These are phyloP conservation scores for Drosophila lacicola DNA, from an alignment of 2,888 invertebrate genomes.

Conservation along the genomic window DNA sequence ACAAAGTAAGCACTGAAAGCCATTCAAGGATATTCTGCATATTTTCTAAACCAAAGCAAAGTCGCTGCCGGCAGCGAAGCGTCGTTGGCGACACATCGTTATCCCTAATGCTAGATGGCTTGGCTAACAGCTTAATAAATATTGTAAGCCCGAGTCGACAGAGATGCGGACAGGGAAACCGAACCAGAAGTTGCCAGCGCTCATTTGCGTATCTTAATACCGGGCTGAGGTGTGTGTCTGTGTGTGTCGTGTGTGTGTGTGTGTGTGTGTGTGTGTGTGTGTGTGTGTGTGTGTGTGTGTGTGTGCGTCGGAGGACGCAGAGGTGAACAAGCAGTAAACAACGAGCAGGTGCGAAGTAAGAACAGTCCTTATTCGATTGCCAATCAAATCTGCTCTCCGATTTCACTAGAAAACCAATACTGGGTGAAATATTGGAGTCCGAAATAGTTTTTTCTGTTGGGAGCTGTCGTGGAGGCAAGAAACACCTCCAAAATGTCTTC, in stretches of 20 bases:
- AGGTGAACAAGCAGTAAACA: no score
- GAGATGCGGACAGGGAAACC: neutral
- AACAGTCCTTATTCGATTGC: no score
- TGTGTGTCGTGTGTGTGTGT: neutral
- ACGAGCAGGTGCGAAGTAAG: no score
- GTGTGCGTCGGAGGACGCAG: neutral
- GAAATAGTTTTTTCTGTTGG: no score
- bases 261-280: neutral
- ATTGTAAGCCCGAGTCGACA: slow-evolving; percentile 44
- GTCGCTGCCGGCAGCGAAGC: slow-evolving; percentile 7
- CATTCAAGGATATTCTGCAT: slow-evolving; percentile 17
- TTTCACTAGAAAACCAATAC: no score
- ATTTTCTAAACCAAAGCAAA: slow-evolving; percentile 7
- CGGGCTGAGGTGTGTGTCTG: neutral
- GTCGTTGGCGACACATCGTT: slow-evolving; percentile 53
- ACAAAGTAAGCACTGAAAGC: neutral
- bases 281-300: neutral
- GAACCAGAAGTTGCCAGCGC: slow-evolving; percentile 32
- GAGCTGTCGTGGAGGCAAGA: no score
- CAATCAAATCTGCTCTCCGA: no score
- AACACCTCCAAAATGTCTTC: no score
- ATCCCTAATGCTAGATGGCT: slow-evolving; percentile 71
- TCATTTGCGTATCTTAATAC: slow-evolving; percentile 10
- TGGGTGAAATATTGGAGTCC: no score
- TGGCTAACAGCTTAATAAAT: slow-evolving; percentile 71